Base-by-base conservation (phyloP, 2,113 vertebrate species). In the Recurvirostra avosetta region DNA sequence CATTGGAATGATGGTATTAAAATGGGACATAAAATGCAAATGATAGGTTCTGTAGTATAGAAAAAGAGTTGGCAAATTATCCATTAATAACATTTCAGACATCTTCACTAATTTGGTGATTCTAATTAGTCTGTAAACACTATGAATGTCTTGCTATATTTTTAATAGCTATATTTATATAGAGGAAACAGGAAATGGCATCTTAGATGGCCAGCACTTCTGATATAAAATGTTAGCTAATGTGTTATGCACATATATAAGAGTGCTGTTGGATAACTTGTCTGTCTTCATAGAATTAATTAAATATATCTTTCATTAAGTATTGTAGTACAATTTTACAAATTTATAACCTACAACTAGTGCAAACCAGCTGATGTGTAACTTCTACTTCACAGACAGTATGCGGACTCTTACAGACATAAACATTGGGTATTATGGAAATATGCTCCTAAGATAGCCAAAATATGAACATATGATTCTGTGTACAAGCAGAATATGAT, bases 131-230 rank as follows among this genome's bases (percentile, higher is more conserved):
- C 32, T 83, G 18, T 56, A 70, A 56, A 71, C 19, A 41, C 79
- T 36, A 80, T 59, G 0, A 70, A 38, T 27, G 1, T 73, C 27
- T 77, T 0, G 1, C 3, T 78, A 4, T 38, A 9, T 2, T 13
- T 80, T 80, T 88, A 41, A 8, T 19, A 45, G 1, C 1, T 49
- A 30, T 49, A 79, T 70, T 88, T 75, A 32, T 45, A 11, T 26
- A 53, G 29, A 75, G 11, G 3, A 84, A 85, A 73, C 16, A 17
- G 75, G 23, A 53, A 78, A 36, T 67, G 32, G 1, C 14, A 56
- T 77, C 49, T 77, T 61, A 88, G 19, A 5, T 92, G 50, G 3
- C 30, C 58, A 88, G 13, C 4, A 70, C n/a, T 80, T 90, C n/a
- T 71, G 38, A 49, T 25, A 19, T 20, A 45, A 79, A 80, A 29